phyloP scores from a whole-genome alignment of 2,888 invertebrate species.

The Plebejus argus region DNA sequence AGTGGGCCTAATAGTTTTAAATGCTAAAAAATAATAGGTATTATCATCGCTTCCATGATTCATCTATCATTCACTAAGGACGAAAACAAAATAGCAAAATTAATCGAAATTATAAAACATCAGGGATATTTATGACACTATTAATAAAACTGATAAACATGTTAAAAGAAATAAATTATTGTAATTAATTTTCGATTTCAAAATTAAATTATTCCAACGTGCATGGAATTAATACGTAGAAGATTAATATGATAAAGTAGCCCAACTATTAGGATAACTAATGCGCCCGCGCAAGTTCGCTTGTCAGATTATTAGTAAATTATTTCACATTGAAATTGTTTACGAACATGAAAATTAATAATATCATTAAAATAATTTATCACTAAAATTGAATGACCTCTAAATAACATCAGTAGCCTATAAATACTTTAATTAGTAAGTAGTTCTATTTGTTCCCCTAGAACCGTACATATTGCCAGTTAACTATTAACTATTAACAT shows the following conservation, averaged over 20 bases:
- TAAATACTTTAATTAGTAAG: too few relatives aligned
- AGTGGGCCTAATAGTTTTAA: too few relatives aligned
- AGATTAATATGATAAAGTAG: neutral
- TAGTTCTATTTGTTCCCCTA: too few relatives aligned
- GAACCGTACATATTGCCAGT: too few relatives aligned
- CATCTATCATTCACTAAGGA: neutral
- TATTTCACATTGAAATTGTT: neutral
- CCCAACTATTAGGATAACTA: neutral
- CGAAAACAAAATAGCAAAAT: neutral
- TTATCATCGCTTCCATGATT: too few relatives aligned
- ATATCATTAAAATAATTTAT: neutral
- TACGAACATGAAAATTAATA: conserved; percentile 3
- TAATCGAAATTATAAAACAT: neutral
- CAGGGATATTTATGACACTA: neutral
- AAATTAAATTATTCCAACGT: neutral
- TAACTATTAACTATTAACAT: too few relatives aligned
- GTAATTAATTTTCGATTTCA: neutral
- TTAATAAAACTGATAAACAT: conserved; percentile 1
- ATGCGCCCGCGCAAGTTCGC: neutral
- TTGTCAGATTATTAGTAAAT: conserved; percentile 8
- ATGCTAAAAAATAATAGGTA: too few relatives aligned
- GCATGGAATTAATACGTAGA: neutral
- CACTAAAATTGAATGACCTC: neutral
- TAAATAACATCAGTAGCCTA: too few relatives aligned
- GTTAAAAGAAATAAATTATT: conserved; percentile 11